Evolutionary conservation across 92 coral and sea anemone genomes (phyloP).

Genomic region (Diadumene lineata): DNA sequence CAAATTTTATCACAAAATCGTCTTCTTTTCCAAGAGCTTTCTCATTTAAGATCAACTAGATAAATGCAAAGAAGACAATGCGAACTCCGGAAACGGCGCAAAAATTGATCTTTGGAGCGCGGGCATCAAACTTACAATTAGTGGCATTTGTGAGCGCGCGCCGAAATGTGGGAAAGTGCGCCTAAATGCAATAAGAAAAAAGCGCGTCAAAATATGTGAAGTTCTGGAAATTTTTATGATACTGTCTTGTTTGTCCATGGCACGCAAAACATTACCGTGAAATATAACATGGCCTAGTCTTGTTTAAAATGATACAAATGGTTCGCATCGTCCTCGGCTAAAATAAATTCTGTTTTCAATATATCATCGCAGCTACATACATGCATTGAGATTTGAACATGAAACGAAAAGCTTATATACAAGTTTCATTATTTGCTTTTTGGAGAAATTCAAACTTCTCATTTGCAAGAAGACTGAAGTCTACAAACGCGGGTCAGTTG

Average conservation of each 20-base stretch:
- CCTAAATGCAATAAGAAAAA: background rate
- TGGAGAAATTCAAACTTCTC: background rate
- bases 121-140: background rate
- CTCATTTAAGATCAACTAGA: background rate
- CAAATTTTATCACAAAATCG: background rate
- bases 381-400: background rate
- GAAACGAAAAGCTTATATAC: background rate
- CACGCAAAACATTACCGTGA: background rate
- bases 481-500: too few relatives aligned
- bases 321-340: background rate
- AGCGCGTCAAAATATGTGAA: background rate
- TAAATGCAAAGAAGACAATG: background rate
- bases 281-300: background rate
- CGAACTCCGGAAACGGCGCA: background rate
- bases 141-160: background rate
- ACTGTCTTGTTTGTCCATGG: background rate
- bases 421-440: background rate
- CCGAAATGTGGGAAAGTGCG: too few relatives aligned
- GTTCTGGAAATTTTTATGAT: background rate
- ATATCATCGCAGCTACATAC: background rate
- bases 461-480: too few relatives aligned
- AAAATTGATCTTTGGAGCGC: background rate
- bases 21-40: conserved; percentile 7
- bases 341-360: background rate
- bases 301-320: background rate